Evolutionary conservation across 2,797 vertebrate species (phyloP).

Genomic region (Phataginus tetradactyla): DNA sequence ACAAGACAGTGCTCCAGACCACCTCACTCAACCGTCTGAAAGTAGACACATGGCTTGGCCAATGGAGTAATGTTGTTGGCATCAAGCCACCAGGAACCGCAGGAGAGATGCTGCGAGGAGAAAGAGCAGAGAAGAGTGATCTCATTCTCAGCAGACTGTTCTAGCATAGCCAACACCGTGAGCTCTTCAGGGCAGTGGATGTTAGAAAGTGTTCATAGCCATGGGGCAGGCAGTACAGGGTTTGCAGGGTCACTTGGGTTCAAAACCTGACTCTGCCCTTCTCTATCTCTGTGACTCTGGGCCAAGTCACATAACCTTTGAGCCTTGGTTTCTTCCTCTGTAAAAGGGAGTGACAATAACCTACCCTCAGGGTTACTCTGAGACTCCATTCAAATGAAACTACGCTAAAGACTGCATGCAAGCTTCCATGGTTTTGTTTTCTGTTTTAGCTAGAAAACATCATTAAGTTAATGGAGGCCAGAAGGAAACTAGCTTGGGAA

Average conservation of each 20-base stretch:
- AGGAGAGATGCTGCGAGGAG: neutral
- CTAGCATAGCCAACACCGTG: neutral
- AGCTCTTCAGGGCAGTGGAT: neutral
- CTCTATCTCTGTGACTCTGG: neutral
- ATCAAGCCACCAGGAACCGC: neutral
- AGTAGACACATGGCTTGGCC: neutral
- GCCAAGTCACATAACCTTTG: neutral
- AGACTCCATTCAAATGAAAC: neutral
- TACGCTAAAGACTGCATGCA: neutral
- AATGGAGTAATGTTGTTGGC: neutral
- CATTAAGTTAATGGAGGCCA: constrained; percentile 25
- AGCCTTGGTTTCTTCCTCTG: neutral
- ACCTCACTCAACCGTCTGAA: neutral
- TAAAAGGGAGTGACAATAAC: neutral
- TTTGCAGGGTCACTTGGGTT: neutral
- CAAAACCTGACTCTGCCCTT: neutral
- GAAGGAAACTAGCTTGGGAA: constrained; percentile 21
- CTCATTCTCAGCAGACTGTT: neutral
- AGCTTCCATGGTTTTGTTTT: neutral
- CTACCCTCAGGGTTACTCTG: neutral
- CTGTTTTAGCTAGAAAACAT: constrained; percentile 9
- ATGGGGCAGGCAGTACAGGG: neutral
- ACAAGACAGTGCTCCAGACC: neutral
- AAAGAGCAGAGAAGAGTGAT: neutral
- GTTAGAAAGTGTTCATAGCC: neutral